Evolutionary conservation across 1,140 invertebrate genomes (phyloP), one percentile per base, ranked within the genome.

Genomic region (Dufourea novaeangliae): DNA sequence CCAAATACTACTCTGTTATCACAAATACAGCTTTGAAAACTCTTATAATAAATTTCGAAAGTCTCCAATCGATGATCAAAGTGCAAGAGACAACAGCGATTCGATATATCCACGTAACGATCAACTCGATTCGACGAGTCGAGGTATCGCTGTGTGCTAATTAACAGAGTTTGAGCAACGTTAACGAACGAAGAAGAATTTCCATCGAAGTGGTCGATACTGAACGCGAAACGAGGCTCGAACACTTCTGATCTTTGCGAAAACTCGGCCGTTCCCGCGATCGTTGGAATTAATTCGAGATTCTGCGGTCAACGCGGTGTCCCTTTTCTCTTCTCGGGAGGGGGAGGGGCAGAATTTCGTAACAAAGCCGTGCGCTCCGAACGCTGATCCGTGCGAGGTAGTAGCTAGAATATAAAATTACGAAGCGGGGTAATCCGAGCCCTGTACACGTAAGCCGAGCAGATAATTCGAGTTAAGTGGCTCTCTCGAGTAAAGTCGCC

Each of bases 371-470:
- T n/a, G n/a, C 17, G n/a, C 52, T n/a, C 22, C 20, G 22, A 61
- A 39, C 44, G 46, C 3, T 32, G 52, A 57, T 59, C 44, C 41
- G n/a, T 61, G 46, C 29, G 62, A 79, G 67, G 78, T 85, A n/a
- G n/a, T n/a, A 86, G 83, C 59, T 67, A 68, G 52, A 66, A 84
- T 85, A 87, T 86, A 79, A 86, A 86, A 83, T 85, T 86, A 86
- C 86, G 66, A 63, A 61, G 39, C 69, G 12, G 62, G 39, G 83
- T 85, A 81, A 86, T 86, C 79, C 63, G 76, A 85, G 57, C 56
- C 73, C 70, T n/a, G 64, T 79, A 78, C 82, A 82, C 73, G 85
- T 87, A 87, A 86, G 80, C 74, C 79, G 84, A 86, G 85, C 81
- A 74, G 79, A 87, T 86, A 86, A 86, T 85, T 86, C 85, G 66